A percentile compares a stretch with the other conserved stretches of the same genome.
These are phyloP conservation scores for Burhinus oedicnemus DNA, from an alignment of 2,113 vertebrate species.

Conservation along the genomic window DNA sequence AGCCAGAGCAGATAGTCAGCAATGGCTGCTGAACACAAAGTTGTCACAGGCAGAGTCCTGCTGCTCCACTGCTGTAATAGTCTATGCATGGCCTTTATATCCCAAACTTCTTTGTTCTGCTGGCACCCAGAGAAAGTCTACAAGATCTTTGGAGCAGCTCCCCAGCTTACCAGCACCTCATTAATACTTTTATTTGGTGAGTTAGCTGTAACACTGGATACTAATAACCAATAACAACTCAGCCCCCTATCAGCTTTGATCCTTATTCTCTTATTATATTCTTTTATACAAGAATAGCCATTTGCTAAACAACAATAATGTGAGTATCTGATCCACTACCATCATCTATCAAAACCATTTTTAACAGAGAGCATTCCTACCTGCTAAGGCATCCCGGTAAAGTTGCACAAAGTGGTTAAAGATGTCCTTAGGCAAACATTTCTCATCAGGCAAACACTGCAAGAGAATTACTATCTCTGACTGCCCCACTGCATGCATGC, in stretches of 20 bases:
- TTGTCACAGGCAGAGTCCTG: background rate
- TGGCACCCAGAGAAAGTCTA: background rate
- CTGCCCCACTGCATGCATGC: constrained; percentile 97
- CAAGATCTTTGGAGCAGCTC: background rate
- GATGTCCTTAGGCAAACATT: constrained; percentile 94
- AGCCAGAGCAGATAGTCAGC: background rate
- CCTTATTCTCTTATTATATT: background rate
- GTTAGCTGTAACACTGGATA: background rate
- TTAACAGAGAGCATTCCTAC: constrained; percentile 65
- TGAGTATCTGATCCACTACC: background rate
- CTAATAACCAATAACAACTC: background rate
- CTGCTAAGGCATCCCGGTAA: constrained; percentile 93
- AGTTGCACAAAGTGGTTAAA: constrained; percentile 97
- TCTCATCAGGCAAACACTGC: constrained; percentile 97
- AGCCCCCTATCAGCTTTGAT: background rate
- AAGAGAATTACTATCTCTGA: constrained; percentile 95
- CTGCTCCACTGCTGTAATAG: background rate
- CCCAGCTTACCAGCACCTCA: background rate
- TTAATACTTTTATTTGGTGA: background rate
- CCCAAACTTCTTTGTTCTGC: background rate
- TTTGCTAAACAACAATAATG: background rate
- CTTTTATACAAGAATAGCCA: background rate
- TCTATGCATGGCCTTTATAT: background rate
- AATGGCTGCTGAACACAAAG: background rate
- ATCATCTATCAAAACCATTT: background rate